phyloP scores from a whole-genome alignment of 2,113 vertebrate genomes.

The Rhizomys pruinosus region DNA sequence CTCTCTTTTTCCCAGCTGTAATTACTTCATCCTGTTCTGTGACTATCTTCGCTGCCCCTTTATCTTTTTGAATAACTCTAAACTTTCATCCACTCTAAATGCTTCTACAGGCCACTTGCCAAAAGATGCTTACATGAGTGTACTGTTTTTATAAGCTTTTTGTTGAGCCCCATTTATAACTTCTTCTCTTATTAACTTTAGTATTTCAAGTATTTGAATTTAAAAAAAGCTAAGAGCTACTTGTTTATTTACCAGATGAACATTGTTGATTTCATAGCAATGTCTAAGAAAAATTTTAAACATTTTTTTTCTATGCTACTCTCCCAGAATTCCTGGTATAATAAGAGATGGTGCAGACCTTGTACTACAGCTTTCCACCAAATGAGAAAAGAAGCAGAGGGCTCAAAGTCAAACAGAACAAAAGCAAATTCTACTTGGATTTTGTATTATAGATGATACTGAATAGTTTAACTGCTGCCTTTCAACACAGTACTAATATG shows the following conservation, averaged over 20 bases:
- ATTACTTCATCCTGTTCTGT: conserved; percentile 64
- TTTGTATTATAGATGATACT: not conserved
- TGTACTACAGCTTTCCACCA: not conserved
- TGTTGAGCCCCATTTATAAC: not conserved
- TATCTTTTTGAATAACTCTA: conserved; percentile 68
- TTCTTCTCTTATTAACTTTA: conserved; percentile 22
- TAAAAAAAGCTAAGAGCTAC: conserved; percentile 25
- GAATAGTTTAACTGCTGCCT: not conserved
- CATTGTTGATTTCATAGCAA: not conserved
- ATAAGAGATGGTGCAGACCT: not conserved
- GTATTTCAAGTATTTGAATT: conserved; percentile 38
- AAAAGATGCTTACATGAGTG: not conserved
- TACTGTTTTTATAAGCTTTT: not conserved
- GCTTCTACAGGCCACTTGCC: conserved; percentile 21
- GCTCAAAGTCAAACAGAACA: not conserved
- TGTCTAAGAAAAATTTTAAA: not conserved
- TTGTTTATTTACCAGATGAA: conserved; percentile 48
- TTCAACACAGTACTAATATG: not conserved
- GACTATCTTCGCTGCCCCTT: conserved; percentile 36
- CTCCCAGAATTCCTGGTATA: not conserved
- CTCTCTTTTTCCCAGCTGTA: conserved; percentile 58
- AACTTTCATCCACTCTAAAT: conserved; percentile 56
- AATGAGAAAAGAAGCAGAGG: not conserved
- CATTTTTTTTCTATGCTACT: conserved; percentile 2
- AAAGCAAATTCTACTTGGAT: not conserved